phyloP scores from a whole-genome alignment of 2,888 invertebrate genomes.

The Tenthredo scrophulariae region DNA sequence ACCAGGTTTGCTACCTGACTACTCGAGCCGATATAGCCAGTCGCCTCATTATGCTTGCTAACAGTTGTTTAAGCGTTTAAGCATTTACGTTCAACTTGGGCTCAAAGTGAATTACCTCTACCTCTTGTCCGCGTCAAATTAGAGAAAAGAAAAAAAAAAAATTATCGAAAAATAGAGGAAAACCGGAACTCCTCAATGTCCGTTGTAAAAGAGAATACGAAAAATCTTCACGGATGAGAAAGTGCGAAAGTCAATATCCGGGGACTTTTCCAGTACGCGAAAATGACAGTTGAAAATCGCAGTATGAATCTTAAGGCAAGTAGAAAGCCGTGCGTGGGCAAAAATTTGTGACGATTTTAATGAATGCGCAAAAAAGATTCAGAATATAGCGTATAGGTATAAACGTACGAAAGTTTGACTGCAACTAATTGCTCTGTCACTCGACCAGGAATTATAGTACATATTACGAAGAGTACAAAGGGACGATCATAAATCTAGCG shows the following conservation, averaged over 20 bases:
- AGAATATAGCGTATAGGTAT: neutral
- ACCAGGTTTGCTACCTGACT: conserved; percentile 51
- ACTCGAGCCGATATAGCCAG: conserved; percentile 49
- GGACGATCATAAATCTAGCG: conserved; percentile 21
- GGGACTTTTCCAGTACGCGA: neutral
- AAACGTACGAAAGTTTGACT: conserved; percentile 27
- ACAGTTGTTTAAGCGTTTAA: conserved; percentile 47
- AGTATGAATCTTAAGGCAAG: neutral
- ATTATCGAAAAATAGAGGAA: neutral
- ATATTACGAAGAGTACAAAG: neutral
- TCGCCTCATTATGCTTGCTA: conserved; percentile 50
- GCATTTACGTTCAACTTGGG: conserved; percentile 49
- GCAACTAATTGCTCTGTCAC: conserved; percentile 37
- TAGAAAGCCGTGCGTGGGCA: conserved; percentile 20
- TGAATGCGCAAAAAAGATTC: neutral
- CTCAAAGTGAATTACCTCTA: conserved; percentile 48
- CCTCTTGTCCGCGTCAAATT: conserved; percentile 17
- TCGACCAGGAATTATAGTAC: neutral
- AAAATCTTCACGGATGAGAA: neutral
- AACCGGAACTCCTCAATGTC: conserved; percentile 2
- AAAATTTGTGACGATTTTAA: conserved; percentile 21
- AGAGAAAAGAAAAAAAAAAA: neutral
- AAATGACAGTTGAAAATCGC: neutral
- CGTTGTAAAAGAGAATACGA: neutral
- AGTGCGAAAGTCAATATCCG: conserved; percentile 2